Percentiles rank a stretch among this genome's conserved stretches.
phyloP scores from a whole-genome alignment of 2,113 vertebrate genomes.

The Calypte anna region DNA sequence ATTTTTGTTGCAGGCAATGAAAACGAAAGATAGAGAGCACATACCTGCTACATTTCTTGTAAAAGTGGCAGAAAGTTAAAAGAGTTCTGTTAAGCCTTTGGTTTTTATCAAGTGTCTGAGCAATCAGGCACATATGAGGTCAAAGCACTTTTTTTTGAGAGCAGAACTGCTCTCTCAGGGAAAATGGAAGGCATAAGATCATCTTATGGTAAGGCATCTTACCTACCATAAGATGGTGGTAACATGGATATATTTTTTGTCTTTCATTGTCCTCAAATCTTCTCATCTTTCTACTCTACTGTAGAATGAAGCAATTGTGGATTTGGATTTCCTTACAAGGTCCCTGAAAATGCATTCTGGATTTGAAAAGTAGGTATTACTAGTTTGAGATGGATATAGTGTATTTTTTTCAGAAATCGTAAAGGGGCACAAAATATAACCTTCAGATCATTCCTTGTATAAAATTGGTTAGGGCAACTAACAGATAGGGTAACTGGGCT shows the following conservation, averaged over 20 bases:
- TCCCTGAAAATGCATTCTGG: neutral
- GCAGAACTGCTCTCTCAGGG: neutral
- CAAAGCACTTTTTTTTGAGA: neutral
- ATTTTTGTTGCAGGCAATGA: neutral
- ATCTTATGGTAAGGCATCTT: too few species aligned
- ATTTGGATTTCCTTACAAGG: neutral
- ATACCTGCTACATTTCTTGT: neutral
- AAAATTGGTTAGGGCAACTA: neutral
- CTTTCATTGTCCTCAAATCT: neutral
- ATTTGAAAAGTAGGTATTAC: neutral
- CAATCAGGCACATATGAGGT: neutral
- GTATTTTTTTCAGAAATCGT: neutral
- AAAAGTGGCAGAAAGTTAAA: neutral
- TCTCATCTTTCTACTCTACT: neutral
- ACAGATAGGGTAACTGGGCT: neutral
- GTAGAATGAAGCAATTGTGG: neutral
- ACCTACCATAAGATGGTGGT: neutral
- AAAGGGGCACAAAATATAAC: neutral
- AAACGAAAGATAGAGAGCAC: neutral
- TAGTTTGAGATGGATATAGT: neutral
- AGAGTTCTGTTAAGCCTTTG: neutral
- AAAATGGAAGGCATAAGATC: neutral
- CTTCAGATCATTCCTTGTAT: neutral
- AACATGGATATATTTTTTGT: neutral
- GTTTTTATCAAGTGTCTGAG: neutral